Percentiles rank a stretch among this genome's conserved stretches.
Evolutionary conservation across 2,113 vertebrate genomes (phyloP).

Genomic region (Anser cygnoides): DNA sequence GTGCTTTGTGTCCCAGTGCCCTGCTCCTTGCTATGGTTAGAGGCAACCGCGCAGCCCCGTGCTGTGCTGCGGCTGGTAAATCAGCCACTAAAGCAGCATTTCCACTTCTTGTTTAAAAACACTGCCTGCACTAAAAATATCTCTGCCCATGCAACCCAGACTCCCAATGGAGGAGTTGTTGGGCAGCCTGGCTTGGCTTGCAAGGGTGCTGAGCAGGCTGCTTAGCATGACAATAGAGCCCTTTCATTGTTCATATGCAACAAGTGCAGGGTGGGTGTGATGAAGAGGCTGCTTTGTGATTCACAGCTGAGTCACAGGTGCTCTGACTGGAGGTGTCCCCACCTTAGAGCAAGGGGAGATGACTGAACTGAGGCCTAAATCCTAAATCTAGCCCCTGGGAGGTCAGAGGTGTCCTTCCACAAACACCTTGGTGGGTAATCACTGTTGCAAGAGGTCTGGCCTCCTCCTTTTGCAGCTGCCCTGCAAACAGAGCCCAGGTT

Average conservation of each 20-base stretch:
- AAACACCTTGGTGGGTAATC: neutral
- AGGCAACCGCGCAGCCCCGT: neutral
- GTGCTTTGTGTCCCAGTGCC: rapidly evolving
- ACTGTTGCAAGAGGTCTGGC: neutral
- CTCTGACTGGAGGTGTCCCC: neutral
- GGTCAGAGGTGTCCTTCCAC: neutral
- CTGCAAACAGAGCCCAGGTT: neutral
- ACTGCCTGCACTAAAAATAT: neutral
- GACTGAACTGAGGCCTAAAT: neutral
- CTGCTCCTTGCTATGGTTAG: neutral
- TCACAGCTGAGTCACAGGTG: neutral
- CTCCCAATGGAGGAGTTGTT: neutral
- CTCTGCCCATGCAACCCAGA: neutral
- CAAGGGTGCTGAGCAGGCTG: neutral
- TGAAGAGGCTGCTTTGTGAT: neutral
- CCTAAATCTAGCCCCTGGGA: neutral
- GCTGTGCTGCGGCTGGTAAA: neutral
- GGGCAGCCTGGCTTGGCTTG: neutral
- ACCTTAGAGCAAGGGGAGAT: neutral
- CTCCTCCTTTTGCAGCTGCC: neutral
- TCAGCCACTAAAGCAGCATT: neutral
- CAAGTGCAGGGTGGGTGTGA: neutral
- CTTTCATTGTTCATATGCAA: neutral
- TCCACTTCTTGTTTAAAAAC: neutral
- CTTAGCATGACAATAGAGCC: neutral